Conservation (phyloP, 2,888 invertebrate genomes). For the Tipula confusa region DNA sequence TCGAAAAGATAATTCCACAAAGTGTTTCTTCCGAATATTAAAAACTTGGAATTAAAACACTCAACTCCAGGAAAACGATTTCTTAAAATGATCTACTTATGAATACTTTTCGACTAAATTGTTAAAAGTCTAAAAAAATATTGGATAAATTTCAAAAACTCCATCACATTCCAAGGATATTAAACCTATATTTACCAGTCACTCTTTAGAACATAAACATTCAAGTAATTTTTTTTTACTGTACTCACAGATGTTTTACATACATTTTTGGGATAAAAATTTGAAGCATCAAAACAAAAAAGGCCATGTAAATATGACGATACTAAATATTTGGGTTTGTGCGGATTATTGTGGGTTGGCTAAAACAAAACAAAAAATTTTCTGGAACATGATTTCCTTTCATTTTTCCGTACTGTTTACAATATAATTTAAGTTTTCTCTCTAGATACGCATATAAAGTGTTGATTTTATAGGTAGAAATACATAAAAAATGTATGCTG, state of each 20-base stretch:
- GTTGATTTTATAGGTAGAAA: background rate
- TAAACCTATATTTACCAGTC: too few relatives aligned
- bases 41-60: too few relatives aligned
- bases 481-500: background rate
- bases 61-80: too few relatives aligned
- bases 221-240: too few relatives aligned
- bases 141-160: too few relatives aligned
- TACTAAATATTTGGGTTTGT: background rate
- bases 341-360: background rate
- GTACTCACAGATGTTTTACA: background rate
- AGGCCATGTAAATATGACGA: background rate
- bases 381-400: background rate
- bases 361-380: background rate
- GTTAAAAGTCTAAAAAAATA: too few relatives aligned
- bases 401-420: background rate
- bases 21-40: too few relatives aligned
- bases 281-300: background rate
- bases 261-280: background rate
- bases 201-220: too few relatives aligned
- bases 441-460: background rate
- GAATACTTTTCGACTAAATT: too few relatives aligned
- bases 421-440: background rate
- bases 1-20: too few relatives aligned
- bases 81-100: too few relatives aligned
- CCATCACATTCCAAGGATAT: too few relatives aligned